A percentile compares a stretch with the other conserved stretches of the same genome.
phyloP scores from a whole-genome alignment of 1,140 invertebrate species.

The Subanguina moxae region DNA sequence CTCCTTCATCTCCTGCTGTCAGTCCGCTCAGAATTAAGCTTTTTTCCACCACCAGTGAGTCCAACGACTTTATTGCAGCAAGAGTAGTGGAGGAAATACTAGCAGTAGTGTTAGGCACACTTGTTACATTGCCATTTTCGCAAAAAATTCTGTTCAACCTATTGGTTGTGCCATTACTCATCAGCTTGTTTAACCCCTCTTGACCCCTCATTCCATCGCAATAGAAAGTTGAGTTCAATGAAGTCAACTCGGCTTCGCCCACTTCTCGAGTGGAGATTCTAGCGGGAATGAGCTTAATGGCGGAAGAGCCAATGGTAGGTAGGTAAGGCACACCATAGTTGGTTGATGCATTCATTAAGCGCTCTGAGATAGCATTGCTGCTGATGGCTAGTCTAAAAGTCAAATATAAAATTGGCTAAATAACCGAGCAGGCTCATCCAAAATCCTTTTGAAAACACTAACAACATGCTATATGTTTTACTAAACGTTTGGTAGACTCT shows the following conservation, averaged over 20 bases:
- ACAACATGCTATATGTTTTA: no score
- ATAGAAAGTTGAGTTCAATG: no score
- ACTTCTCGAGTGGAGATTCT: no score
- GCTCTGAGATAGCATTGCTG: conserved; percentile 18
- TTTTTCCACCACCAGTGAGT: background rate
- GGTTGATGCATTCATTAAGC: conserved; percentile 18
- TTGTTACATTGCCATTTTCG: no score
- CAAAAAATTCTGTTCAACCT: conserved; percentile 1
- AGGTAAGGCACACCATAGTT: background rate
- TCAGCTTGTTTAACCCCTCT: no score
- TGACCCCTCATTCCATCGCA: no score
- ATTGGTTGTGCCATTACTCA: background rate
- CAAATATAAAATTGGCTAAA: background rate
- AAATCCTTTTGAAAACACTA: no score
- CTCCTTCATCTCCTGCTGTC: background rate
- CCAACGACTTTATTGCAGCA: background rate
- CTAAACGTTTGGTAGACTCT: no score
- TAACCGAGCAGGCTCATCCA: background rate
- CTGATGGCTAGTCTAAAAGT: conserved; percentile 14
- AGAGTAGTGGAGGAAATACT: no score
- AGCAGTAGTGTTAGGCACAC: background rate
- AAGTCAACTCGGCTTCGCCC: no score
- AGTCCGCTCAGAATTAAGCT: background rate
- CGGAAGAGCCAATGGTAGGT: no score
- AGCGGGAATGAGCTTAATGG: no score